Conservation (phyloP, 2,113 vertebrate species). For the Gallinago undulata region DNA sequence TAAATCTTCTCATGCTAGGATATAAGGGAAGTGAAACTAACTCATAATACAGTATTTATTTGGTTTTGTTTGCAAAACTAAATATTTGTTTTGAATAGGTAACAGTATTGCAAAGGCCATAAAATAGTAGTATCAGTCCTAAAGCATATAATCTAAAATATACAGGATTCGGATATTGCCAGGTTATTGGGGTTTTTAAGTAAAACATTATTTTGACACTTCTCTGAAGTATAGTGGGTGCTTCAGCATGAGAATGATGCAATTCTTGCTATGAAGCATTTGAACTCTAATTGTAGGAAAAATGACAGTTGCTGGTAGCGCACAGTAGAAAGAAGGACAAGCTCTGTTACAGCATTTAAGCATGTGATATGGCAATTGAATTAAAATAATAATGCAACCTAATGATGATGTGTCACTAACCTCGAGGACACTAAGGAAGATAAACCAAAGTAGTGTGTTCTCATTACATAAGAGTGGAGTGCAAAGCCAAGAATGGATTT, state of each 20-base stretch:
- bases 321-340: neutral
- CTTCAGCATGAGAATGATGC: neutral
- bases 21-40: neutral
- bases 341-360: neutral
- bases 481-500: slow-evolving; percentile 15
- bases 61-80: neutral
- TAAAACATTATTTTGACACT: neutral
- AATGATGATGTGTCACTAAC: slow-evolving; percentile 44
- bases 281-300: neutral
- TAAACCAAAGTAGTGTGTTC: neutral
- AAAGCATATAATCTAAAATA: neutral
- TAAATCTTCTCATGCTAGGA: neutral
- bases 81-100: neutral
- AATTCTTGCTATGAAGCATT: neutral
- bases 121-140: neutral
- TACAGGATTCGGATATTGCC: neutral
- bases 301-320: neutral
- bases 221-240: neutral
- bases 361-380: neutral
- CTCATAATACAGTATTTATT: neutral
- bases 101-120: neutral
- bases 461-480: slow-evolving; percentile 22
- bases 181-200: neutral
- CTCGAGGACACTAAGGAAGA: slow-evolving; percentile 5
- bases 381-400: slow-evolving; percentile 21